phyloP scores from a whole-genome alignment of 1,140 invertebrate species.

The Laupala kohalensis region DNA sequence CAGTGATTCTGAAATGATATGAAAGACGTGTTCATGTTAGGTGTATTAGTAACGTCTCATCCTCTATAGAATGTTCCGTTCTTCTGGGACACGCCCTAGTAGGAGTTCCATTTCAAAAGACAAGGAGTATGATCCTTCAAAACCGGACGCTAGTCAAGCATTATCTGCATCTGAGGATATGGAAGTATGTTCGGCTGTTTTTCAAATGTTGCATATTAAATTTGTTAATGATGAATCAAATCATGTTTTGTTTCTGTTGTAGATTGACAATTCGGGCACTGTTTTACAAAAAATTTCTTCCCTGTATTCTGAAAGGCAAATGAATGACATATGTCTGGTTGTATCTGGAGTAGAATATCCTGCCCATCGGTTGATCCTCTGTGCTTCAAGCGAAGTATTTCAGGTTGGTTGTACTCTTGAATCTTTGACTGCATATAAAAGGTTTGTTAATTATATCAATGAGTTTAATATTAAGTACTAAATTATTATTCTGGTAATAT shows the following conservation, averaged over 20 bases:
- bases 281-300: conserved; percentile 69
- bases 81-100: not conserved
- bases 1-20: not conserved
- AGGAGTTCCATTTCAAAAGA: not conserved
- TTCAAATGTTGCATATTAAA: not conserved
- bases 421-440: too few species aligned
- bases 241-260: conserved; percentile 18
- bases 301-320: conserved; percentile 65
- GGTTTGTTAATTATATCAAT: too few species aligned
- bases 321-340: conserved; percentile 74
- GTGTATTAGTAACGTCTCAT: not conserved
- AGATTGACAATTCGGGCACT: conserved; percentile 69
- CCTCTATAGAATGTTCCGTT: not conserved
- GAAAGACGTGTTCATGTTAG: not conserved
- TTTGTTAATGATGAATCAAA: not conserved
- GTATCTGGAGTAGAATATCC: conserved; percentile 70
- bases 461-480: too few species aligned
- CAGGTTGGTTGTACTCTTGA: conserved; percentile 41
- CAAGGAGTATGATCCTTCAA: not conserved
- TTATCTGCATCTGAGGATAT: not conserved
- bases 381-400: conserved; percentile 90
- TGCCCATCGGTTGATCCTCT: conserved; percentile 81
- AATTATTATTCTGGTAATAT: too few species aligned
- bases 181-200: not conserved
- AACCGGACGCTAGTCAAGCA: not conserved